These are phyloP conservation scores for Dromaius novaehollandiae DNA, from an alignment of 2,113 vertebrate species.

Conservation along the genomic window DNA sequence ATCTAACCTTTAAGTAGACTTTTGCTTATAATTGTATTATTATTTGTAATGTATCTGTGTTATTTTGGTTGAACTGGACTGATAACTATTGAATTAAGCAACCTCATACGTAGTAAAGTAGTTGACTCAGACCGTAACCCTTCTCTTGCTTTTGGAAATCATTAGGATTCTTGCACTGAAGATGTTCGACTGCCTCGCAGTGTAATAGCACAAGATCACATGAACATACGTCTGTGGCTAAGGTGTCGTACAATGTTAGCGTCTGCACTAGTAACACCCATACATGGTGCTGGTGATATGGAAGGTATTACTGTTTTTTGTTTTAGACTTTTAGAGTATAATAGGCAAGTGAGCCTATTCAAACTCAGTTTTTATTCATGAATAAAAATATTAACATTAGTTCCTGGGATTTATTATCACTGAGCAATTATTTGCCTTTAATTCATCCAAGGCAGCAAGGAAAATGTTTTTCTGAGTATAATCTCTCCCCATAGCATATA, in stretches of 20 bases:
- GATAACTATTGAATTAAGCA: not conserved
- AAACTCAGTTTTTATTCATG: not conserved
- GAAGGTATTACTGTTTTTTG: constrained; percentile 66
- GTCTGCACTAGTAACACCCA: constrained; percentile 74
- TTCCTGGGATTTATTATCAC: not conserved
- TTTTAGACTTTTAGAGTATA: not conserved
- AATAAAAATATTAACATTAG: not conserved
- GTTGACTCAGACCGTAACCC: not conserved
- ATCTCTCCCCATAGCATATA: not conserved
- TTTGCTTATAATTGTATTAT: not conserved
- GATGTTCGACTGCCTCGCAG: constrained; percentile 32
- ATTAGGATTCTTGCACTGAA: not conserved
- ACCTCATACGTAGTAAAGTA: not conserved
- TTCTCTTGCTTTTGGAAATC: constrained; percentile 49
- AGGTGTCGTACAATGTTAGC: constrained; percentile 80
- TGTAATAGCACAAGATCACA: constrained; percentile 77
- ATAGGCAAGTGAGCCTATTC: not conserved
- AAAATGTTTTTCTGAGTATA: not conserved
- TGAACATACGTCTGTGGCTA: constrained; percentile 83
- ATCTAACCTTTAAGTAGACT: not conserved
- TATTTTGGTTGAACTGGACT: not conserved
- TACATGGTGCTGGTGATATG: constrained; percentile 57
- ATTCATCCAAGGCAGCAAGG: not conserved
- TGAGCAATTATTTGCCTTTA: not conserved
- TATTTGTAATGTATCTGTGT: not conserved